Base-by-base conservation (phyloP, 2,797 vertebrate species). In the Pagetopsis macropterus region DNA sequence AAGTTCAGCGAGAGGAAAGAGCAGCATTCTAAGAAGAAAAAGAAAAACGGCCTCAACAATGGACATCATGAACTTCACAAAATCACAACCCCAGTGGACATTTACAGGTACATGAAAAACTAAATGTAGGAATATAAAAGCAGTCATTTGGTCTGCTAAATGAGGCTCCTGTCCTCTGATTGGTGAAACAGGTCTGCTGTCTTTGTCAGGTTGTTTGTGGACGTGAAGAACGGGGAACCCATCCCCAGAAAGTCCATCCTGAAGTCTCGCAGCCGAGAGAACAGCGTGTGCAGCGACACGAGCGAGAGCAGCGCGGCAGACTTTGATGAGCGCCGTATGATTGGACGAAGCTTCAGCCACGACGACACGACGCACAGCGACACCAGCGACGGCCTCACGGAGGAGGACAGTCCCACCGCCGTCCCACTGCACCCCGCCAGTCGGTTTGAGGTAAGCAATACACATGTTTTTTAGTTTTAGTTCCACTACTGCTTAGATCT, bases 1-100 rank as follows among this genome's bases (percentile, higher is more conserved):
- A 99, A 99, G 94, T 99, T 97, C 90, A 99, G 98, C 9, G 97
- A 99, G 79, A 96, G 95, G 84, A 99, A 98, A 88, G 98, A 99
- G 80, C 97, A 98, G 88, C 96, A 97, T 80, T 97, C 97, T 37
- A 99, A 96, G 85, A 95, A 94, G 77, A 98, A 98, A 88, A 96
- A 97, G 81, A 98, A 94, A 88, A 98, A 94, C 37, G 94, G 95
- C 46, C 94, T 94, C 69, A 94, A 89, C 37, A 96, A 96, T 1
- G 93, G 96, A 9, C 96, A 92, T 64, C 96, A 93, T 0, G 97
- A 98, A 31, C 92, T 95, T 76, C 93, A 96, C 45, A 94, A 93
- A 56, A 97, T 99, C 90, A 95, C 90, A 86, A 96, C 96, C 3
- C 97, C 98, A 1, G 94, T 95, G 3, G 98, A 99, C 88, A 94